phyloP scores from a whole-genome alignment of 2,888 invertebrate species.

The Nomada fucata region DNA sequence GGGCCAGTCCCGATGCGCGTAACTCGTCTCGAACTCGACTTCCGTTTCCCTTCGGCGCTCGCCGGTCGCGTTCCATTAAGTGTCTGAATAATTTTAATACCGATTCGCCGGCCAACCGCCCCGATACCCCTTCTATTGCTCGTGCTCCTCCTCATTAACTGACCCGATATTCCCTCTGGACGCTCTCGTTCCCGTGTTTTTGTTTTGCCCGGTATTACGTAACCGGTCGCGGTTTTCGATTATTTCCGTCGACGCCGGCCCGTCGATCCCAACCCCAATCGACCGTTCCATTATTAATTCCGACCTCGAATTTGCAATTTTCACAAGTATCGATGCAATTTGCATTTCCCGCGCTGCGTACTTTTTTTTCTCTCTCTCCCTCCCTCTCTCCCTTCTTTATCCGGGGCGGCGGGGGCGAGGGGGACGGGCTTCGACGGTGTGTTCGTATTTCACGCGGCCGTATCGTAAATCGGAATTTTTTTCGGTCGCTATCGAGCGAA shows the following conservation, averaged over 20 bases:
- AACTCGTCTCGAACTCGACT: slow-evolving; percentile 70
- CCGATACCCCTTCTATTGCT: neutral
- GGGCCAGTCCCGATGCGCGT: slow-evolving; percentile 73
- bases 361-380: neutral
- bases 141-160: slow-evolving; percentile 41
- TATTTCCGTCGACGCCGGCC: slow-evolving; percentile 22
- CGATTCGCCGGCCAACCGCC: neutral
- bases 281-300: slow-evolving; percentile 44
- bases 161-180: slow-evolving; percentile 46
- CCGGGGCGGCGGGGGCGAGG: neutral
- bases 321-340: slow-evolving; percentile 35
- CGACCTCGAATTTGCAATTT: slow-evolving; percentile 48
- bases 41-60: slow-evolving; percentile 54
- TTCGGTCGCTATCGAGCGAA: neutral
- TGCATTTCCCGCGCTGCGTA: slow-evolving; percentile 37
- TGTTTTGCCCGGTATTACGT: slow-evolving; percentile 47
- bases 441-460: neutral
- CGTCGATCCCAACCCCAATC: neutral
- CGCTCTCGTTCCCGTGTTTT: slow-evolving; percentile 44
- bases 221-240: slow-evolving; percentile 31
- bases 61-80: slow-evolving; percentile 52
- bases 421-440: too few species aligned
- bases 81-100: slow-evolving; percentile 64
- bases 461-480: slow-evolving; percentile 24
- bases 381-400: neutral